Evolutionary conservation across 2,888 invertebrate genomes (phyloP).

Genomic region (Nomada fabriciana): DNA sequence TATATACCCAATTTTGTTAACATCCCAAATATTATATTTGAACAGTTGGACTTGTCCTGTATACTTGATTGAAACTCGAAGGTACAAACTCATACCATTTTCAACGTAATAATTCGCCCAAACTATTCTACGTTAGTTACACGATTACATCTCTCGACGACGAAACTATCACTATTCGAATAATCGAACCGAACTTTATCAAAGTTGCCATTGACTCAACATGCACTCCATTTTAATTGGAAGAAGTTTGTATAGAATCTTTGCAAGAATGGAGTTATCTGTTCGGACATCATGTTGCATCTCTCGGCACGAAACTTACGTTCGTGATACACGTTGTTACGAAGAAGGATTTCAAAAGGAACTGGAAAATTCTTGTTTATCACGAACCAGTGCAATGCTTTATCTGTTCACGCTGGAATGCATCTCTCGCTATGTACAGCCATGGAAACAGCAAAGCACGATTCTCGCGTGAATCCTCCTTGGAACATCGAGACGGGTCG

Average conservation of each 20-base stretch:
- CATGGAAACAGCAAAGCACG: background rate
- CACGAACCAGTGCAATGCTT: constrained; percentile 4
- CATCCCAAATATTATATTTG: too few species aligned
- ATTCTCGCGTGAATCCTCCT: constrained; percentile 23
- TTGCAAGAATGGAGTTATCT: background rate
- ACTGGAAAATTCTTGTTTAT: constrained; percentile 23
- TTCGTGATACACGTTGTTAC: background rate
- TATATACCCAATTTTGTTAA: too few species aligned
- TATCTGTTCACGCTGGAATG: constrained; percentile 21
- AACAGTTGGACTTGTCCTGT: too few species aligned
- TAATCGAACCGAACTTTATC: background rate
- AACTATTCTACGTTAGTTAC: too few species aligned
- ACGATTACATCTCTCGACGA: background rate
- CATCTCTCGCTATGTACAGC: constrained; percentile 4
- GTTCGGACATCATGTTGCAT: background rate
- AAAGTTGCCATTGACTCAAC: background rate
- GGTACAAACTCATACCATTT: too few species aligned
- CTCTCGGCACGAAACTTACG: background rate
- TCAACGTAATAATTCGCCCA: too few species aligned
- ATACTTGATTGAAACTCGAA: too few species aligned
- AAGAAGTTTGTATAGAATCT: background rate
- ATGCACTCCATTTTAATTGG: constrained; percentile 16
- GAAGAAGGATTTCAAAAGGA: background rate
- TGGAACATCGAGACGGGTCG: constrained; percentile 13
- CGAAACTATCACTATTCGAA: background rate